Percentiles rank a stretch among this genome's conserved stretches.
phyloP scores from a whole-genome alignment of 2,797 vertebrate genomes.

The Coracias cyanogaster region DNA sequence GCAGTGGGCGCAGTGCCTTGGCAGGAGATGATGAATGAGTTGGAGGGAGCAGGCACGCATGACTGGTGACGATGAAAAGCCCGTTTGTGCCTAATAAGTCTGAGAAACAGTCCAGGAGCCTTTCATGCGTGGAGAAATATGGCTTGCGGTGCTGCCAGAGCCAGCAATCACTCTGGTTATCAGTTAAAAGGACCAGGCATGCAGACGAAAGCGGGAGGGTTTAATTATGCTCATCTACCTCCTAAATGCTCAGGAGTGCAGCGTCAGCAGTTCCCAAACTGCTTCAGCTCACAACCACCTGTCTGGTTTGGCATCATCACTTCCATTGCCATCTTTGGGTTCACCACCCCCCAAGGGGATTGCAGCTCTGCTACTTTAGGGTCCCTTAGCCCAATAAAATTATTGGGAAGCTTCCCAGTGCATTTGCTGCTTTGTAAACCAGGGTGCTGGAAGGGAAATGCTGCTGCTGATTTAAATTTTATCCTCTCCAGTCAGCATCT shows the following conservation, averaged over 20 bases:
- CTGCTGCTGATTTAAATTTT: neutral
- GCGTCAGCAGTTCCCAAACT: neutral
- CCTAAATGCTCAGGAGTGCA: neutral
- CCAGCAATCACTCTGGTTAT: neutral
- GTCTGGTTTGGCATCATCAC: neutral
- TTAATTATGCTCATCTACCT: neutral
- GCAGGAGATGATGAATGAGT: neutral
- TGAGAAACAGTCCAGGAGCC: conserved; percentile 12
- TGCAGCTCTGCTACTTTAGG: neutral
- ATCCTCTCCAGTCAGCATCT: neutral
- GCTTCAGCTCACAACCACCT: neutral
- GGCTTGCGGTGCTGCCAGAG: neutral
- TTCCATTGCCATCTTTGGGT: neutral
- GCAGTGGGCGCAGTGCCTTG: neutral
- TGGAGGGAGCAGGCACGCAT: conserved; percentile 25
- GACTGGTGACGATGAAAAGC: conserved; percentile 47
- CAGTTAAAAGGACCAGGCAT: neutral
- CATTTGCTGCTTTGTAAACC: neutral
- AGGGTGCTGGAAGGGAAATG: neutral
- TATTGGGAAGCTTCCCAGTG: neutral
- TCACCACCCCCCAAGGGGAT: neutral
- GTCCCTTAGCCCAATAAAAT: neutral
- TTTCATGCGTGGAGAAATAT: neutral
- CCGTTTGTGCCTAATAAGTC: conserved; percentile 40
- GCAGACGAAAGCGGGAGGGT: neutral